A percentile compares a stretch with the other conserved stretches of the same genome.
Conservation (phyloP, 1,140 invertebrate species). For the Orussus abietinus region DNA sequence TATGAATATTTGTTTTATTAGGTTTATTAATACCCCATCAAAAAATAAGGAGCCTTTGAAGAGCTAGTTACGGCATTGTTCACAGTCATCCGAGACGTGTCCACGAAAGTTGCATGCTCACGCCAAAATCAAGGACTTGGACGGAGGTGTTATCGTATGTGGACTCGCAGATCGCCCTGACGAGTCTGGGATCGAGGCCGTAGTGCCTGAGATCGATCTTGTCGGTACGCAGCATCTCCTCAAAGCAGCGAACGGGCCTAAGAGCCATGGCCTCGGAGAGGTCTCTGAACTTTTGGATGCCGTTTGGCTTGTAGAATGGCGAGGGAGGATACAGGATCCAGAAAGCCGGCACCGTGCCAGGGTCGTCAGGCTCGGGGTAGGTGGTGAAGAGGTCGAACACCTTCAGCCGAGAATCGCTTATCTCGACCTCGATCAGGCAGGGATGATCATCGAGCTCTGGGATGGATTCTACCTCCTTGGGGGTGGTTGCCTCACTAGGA, state of each 20-base stretch:
- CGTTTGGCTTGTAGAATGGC: constrained; percentile 25
- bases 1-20: too few relatives aligned
- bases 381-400: constrained; percentile 18
- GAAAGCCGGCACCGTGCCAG: constrained; percentile 29
- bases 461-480: constrained; percentile 4
- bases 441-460: constrained; percentile 17
- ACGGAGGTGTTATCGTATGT: constrained; percentile 42
- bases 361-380: constrained; percentile 28
- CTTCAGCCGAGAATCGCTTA: constrained; percentile 29
- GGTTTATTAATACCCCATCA: too few relatives aligned
- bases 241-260: constrained; percentile 28
- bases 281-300: constrained; percentile 35
- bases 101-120: background rate
- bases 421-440: constrained; percentile 24
- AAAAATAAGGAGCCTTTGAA: too few relatives aligned
- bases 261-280: constrained; percentile 19
- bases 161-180: constrained; percentile 44
- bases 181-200: constrained; percentile 40
- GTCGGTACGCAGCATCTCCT: constrained; percentile 29
- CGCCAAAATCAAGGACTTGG: constrained; percentile 42
- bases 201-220: constrained; percentile 43
- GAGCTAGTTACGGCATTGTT: too few relatives aligned
- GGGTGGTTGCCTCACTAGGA: constrained; percentile 15
- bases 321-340: constrained; percentile 22
- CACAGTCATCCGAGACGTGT: too few relatives aligned